Conservation (phyloP, 2,113 vertebrate genomes). For the Excalfactoria chinensis region DNA sequence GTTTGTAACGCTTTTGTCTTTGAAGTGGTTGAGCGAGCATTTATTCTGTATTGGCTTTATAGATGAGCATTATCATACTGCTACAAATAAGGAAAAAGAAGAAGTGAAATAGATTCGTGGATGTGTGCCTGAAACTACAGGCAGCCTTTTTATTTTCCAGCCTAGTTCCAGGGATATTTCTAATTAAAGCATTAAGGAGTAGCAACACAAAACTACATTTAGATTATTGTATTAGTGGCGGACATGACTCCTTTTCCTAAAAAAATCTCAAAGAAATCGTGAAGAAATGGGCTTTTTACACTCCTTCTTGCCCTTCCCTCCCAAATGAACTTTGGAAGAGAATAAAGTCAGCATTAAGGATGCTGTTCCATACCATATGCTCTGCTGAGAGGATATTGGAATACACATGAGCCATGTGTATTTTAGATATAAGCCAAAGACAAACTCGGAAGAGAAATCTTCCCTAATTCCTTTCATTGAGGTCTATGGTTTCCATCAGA, state of each 20-base stretch:
- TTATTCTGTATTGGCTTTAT: background rate
- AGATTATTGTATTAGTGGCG: background rate
- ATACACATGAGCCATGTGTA: background rate
- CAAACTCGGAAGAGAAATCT: constrained; percentile 25
- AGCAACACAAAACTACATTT: background rate
- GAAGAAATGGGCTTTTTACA: background rate
- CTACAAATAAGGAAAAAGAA: background rate
- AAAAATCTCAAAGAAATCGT: background rate
- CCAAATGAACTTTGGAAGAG: constrained; percentile 16
- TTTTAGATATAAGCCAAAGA: constrained; percentile 25
- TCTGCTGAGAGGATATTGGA: background rate
- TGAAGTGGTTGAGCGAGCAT: background rate
- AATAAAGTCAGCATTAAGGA: background rate
- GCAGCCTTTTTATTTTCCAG: background rate
- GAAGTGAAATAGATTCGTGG: background rate
- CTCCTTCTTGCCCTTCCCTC: background rate
- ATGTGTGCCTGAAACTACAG: background rate
- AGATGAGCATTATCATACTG: background rate
- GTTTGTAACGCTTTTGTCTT: background rate
- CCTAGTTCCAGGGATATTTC: background rate
- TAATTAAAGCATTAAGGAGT: background rate
- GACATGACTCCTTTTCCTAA: background rate
- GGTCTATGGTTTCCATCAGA: constrained; percentile 50
- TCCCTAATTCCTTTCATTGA: constrained; percentile 41
- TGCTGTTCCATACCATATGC: background rate